phyloP scores from a whole-genome alignment of 2,888 invertebrate species.

The Drosophila subsilvestris region DNA sequence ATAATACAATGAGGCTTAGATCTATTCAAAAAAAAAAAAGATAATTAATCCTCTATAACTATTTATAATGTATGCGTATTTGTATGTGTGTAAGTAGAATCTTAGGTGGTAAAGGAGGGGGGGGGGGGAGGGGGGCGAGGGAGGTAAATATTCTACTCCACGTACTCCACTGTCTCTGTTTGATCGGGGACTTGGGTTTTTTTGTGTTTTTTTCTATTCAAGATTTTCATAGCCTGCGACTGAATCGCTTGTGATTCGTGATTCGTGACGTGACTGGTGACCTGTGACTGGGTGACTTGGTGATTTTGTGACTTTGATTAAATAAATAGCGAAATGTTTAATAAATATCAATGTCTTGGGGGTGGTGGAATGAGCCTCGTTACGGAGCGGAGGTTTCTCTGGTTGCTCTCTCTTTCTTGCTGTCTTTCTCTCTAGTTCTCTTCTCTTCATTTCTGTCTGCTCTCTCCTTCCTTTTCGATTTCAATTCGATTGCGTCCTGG shows the following conservation, averaged over 20 bases:
- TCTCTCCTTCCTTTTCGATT: background rate
- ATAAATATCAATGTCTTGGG: constrained; percentile 30
- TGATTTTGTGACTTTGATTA: constrained; percentile 3
- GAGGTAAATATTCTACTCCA: background rate
- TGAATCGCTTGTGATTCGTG: constrained; percentile 2
- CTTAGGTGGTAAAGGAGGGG: background rate
- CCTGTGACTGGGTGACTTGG: background rate
- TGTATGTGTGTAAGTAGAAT: no score
- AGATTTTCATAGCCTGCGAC: constrained; percentile 28
- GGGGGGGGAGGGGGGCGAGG: no score
- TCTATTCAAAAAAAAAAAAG: constrained; percentile 2
- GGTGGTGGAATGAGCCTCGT: constrained; percentile 42
- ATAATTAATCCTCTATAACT: background rate
- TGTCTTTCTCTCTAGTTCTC: no score
- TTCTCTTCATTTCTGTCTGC: background rate
- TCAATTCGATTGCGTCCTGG: background rate
- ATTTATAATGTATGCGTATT: background rate
- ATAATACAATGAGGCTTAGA: constrained; percentile 41
- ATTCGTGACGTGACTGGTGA: constrained; percentile 33
- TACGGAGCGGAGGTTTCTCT: constrained; percentile 28
- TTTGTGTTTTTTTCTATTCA: constrained; percentile 2
- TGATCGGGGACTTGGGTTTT: constrained; percentile 18
- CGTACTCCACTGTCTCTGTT: constrained; percentile 5
- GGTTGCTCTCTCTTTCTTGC: background rate
- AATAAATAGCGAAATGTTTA: constrained; percentile 34